Base-by-base conservation (phyloP, 2,113 vertebrate genomes). In the Agelaius phoeniceus region DNA sequence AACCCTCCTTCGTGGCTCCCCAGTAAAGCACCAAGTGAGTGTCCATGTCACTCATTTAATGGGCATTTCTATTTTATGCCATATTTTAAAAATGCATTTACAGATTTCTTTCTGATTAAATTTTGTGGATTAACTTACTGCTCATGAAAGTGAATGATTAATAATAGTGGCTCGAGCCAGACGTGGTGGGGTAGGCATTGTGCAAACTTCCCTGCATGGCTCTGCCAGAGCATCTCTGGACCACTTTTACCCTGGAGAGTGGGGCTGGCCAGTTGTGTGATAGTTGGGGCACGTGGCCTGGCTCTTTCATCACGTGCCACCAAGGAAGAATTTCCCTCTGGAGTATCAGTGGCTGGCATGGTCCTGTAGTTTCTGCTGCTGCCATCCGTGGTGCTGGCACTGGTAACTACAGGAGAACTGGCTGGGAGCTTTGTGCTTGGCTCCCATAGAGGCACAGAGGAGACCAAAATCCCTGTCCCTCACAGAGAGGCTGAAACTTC, bases 91-190 rank as follows among this genome's bases (percentile, higher is more conserved):
- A 91, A 95, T 80, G 27, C 79, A 88, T 72, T 90, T 91, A 62
- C 74, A 85, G 48, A 96, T 94, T 94, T 88, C 73, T 93, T 92
- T 96, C 90, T 89, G 88, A 93, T 96, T 89, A 85, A 75, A 68
- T 95, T 83, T 92, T 94, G 85, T 86, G 67, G 63, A 82, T 90
- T 39, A 87, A 93, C 93, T 95, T 95, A 68, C 59, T 93, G 87
- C 83, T 93, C 46, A 51, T 75, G 84, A 86, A 96, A 95, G 89
- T 5, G 8, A 92, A 66, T 90, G 48, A 94, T 95, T 93, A 88
- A 83, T 95, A 93, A 87, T 31, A 30, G 37, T 81, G 59, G 67
- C 87, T 91, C 0, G 0, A 75, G 65, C 67, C 79, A 90, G 87
- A 46, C 24, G 18, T 3, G 63, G 66, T n/a, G 57, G 80, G 75